A percentile compares a stretch with the other conserved stretches of the same genome.
phyloP scores from a whole-genome alignment of 37 sponge, comb jelly and placozoan genomes.

The Spongia lamella region DNA sequence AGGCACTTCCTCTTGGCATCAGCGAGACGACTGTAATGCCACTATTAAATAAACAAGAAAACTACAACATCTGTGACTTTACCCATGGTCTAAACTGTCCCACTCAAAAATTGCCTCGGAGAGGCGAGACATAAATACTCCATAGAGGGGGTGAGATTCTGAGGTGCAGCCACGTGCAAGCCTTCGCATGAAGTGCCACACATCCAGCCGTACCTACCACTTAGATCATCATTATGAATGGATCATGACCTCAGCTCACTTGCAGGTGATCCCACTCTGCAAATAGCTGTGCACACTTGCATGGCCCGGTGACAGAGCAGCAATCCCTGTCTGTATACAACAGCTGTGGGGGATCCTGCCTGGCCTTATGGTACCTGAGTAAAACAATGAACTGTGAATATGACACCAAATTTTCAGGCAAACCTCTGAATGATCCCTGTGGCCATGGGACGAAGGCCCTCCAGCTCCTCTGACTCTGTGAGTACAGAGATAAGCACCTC shows the following conservation, averaged over 20 bases:
- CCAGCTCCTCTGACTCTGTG: slow-evolving; percentile 12
- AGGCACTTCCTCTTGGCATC: slow-evolving; percentile 18
- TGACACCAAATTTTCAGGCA: neutral
- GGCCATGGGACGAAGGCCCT: slow-evolving; percentile 4
- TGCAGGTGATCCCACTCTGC: too few relatives aligned
- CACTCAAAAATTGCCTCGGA: slow-evolving; percentile 46
- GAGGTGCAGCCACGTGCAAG: slow-evolving; percentile 37
- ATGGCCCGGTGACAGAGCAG: too few relatives aligned
- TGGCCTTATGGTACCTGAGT: slow-evolving; percentile 28
- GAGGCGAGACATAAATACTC: slow-evolving; percentile 31
- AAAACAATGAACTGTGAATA: slow-evolving; percentile 15
- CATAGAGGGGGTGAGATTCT: too few relatives aligned
- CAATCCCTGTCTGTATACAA: too few relatives aligned
- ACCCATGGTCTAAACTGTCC: slow-evolving; percentile 22
- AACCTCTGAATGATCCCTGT: slow-evolving; percentile 14
- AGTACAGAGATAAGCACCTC: too few relatives aligned
- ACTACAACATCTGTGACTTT: too few relatives aligned
- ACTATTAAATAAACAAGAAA: too few relatives aligned
- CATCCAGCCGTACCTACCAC: slow-evolving; percentile 23
- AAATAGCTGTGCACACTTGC: too few relatives aligned
- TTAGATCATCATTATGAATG: too few relatives aligned
- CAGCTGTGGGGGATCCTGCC: too few relatives aligned
- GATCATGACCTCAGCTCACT: too few relatives aligned
- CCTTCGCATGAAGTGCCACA: slow-evolving; percentile 59
- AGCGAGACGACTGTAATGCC: slow-evolving; percentile 3